Conservation (phyloP, 1,140 invertebrate species). For the Mesaphorura yosii region DNA sequence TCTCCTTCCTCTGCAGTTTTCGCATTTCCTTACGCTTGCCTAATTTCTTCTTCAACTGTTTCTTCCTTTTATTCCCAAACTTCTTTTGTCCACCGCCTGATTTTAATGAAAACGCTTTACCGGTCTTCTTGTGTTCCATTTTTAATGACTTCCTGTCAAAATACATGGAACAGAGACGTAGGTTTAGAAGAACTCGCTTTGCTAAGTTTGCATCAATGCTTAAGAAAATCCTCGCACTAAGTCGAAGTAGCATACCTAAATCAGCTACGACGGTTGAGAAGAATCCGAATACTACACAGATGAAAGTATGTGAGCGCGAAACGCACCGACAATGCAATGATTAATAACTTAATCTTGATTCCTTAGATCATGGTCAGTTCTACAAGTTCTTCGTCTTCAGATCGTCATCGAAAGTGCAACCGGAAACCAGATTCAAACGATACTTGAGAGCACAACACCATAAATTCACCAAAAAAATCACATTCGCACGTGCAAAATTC, state of each 20-base stretch:
- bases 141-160: too few relatives aligned
- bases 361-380: neutral
- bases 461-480: too few relatives aligned
- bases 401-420: too few relatives aligned
- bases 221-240: neutral
- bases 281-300: too few relatives aligned
- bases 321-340: too few relatives aligned
- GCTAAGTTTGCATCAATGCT: neutral
- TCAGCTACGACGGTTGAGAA: neutral
- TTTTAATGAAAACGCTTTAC: neutral
- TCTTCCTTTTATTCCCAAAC: neutral
- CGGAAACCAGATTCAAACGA: too few relatives aligned
- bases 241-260: neutral
- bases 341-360: neutral
- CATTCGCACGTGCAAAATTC: too few relatives aligned
- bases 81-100: neutral
- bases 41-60: neutral
- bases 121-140: neutral
- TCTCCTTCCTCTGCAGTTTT: slow-evolving; percentile 44
- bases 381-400: neutral
- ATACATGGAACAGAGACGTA: too few relatives aligned
- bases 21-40: slow-evolving; percentile 46
- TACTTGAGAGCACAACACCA: too few relatives aligned
- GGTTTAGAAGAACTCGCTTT: neutral
- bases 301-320: too few relatives aligned